A percentile compares a stretch with the other conserved stretches of the same genome.
These are phyloP conservation scores for Sebastiscus albofasciatus DNA, from an alignment of 2,797 vertebrate genomes.

Conservation along the genomic window DNA sequence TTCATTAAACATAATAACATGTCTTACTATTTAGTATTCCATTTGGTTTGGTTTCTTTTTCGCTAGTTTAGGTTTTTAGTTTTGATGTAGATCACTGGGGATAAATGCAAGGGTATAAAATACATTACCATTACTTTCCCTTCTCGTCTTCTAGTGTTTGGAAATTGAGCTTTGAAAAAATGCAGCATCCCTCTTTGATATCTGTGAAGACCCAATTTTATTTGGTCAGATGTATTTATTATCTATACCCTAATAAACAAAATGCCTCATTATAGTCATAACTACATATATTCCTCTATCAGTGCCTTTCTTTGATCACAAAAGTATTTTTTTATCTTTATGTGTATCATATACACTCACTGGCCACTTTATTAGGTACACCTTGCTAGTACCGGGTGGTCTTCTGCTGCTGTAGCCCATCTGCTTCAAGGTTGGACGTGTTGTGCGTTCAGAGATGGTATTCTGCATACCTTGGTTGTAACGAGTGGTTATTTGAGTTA, in stretches of 20 bases:
- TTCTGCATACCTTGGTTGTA: no score
- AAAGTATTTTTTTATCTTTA: background rate
- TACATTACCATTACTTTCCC: background rate
- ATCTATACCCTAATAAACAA: background rate
- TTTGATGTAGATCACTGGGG: background rate
- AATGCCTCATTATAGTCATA: background rate
- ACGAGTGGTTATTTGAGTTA: no score
- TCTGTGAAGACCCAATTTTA: background rate
- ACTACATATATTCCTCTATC: background rate
- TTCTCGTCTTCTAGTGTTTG: background rate
- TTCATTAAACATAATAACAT: background rate
- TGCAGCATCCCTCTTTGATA: background rate
- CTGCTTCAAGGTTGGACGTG: no score
- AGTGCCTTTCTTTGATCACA: background rate
- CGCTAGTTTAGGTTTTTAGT: background rate
- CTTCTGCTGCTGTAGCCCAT: no score
- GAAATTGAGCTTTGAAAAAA: background rate
- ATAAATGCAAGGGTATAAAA: background rate
- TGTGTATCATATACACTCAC: background rate
- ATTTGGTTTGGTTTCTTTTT: background rate
- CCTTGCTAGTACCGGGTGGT: no score
- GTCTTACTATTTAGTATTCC: background rate
- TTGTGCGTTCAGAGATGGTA: no score
- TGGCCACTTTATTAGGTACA: no score
- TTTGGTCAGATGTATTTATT: background rate